Conservation (phyloP, 2,888 invertebrate species). For the Fissipunctia ypsillon region DNA sequence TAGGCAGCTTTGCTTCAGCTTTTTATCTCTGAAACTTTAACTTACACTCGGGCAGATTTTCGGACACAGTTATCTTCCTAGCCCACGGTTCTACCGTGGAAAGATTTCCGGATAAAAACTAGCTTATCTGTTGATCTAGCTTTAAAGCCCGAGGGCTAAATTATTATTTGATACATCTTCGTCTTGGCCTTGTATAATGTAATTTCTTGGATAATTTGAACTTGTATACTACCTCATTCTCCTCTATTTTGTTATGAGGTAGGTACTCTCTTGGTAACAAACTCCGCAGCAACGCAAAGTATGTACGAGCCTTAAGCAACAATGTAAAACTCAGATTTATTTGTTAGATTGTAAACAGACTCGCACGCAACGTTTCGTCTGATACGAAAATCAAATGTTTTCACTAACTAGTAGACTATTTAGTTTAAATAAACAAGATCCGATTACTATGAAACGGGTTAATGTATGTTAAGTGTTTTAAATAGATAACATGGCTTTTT, state of each 20-base stretch:
- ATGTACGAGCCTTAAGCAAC: slow-evolving; percentile 30
- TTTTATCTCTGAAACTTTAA: not conserved
- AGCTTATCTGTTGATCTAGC: not conserved
- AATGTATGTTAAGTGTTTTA: slow-evolving; percentile 36
- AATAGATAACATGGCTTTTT: slow-evolving; percentile 9
- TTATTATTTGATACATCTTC: not conserved
- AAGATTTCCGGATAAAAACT: not conserved
- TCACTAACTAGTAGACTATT: slow-evolving; percentile 15
- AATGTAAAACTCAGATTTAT: slow-evolving; percentile 58
- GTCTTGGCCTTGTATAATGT: not conserved
- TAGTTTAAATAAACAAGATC: slow-evolving; percentile 33
- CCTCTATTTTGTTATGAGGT: not conserved
- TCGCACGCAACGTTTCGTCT: slow-evolving; percentile 54
- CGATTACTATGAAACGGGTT: slow-evolving; percentile 28
- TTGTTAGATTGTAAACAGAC: slow-evolving; percentile 46
- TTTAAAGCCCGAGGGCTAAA: not conserved
- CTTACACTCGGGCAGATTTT: not conserved
- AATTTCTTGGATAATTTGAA: not conserved
- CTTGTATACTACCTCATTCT: not conserved
- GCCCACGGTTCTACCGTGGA: not conserved
- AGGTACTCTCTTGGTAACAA: slow-evolving; percentile 9
- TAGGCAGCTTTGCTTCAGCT: not conserved
- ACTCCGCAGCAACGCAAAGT: slow-evolving; percentile 14
- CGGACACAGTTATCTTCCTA: not conserved
- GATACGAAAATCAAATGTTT: slow-evolving; percentile 47